Conservation (phyloP, 2,113 vertebrate genomes). For the Brienomyrus brachyistius region DNA sequence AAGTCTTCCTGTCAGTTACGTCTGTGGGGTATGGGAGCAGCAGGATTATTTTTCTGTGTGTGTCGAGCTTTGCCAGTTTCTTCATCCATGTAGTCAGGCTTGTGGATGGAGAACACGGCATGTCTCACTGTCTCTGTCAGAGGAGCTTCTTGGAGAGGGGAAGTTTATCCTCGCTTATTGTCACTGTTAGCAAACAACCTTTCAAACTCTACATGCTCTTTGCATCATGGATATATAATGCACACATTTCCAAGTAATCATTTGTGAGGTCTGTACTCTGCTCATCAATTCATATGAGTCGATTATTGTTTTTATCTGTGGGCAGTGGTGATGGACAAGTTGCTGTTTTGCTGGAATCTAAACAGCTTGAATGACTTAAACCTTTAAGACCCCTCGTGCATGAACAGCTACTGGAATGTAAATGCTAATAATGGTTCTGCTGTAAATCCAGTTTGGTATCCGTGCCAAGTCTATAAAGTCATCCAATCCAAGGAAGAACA, state of each 20-base stretch:
- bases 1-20: background rate
- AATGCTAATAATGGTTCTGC: background rate
- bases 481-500: background rate
- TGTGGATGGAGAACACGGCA: background rate
- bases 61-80: background rate
- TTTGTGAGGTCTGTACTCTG: background rate
- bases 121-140: background rate
- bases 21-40: background rate
- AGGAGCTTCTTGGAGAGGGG: background rate
- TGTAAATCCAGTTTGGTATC: background rate
- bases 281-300: background rate
- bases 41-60: background rate
- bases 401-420: background rate
- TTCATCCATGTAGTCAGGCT: background rate
- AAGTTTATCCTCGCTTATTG: background rate
- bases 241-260: background rate
- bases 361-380: background rate
- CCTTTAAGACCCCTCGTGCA: background rate
- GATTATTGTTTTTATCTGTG: background rate
- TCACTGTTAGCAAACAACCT: background rate
- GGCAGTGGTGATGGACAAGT: background rate
- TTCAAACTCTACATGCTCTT: background rate
- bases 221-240: background rate
- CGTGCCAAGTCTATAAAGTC: background rate
- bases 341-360: background rate